Conservation (phyloP, 2,888 invertebrate species). For the Allacma fusca region DNA sequence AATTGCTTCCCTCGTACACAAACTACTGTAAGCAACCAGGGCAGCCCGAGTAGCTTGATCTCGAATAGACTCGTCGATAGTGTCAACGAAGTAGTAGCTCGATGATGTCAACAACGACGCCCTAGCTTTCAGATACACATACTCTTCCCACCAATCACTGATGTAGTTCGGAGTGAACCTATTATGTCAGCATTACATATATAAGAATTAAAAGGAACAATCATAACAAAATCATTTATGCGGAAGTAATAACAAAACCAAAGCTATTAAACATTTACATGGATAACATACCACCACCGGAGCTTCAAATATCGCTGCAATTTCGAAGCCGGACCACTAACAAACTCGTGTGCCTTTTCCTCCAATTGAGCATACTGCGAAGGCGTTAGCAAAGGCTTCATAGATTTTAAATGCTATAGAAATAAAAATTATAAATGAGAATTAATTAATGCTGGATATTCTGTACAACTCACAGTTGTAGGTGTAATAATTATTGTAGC, state of each 20-base stretch:
- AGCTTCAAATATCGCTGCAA: background rate
- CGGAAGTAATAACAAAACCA: too few relatives aligned
- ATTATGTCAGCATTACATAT: background rate
- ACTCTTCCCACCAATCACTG: constrained; percentile 99
- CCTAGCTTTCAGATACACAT: constrained; percentile 95
- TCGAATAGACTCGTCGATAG: constrained; percentile 77
- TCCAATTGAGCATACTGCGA: background rate
- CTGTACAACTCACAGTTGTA: too few relatives aligned
- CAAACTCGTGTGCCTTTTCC: background rate
- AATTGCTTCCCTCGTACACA: constrained; percentile 85
- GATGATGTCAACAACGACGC: constrained; percentile 98
- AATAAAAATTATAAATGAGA: background rate
- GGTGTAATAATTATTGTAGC: too few relatives aligned
- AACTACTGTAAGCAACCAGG: constrained; percentile 81
- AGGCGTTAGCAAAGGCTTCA: background rate
- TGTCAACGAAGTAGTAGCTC: constrained; percentile 96
- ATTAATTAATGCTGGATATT: too few relatives aligned
- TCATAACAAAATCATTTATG: constrained; percentile 6
- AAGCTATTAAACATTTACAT: too few relatives aligned
- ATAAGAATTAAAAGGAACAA: background rate
- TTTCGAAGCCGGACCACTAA: background rate
- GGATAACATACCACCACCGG: background rate
- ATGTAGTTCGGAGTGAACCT: constrained; percentile 90
- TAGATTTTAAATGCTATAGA: background rate
- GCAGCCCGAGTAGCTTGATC: constrained; percentile 90